Evolutionary conservation across 2,888 invertebrate genomes (phyloP).

Genomic region (Camptogramma bilineatum): DNA sequence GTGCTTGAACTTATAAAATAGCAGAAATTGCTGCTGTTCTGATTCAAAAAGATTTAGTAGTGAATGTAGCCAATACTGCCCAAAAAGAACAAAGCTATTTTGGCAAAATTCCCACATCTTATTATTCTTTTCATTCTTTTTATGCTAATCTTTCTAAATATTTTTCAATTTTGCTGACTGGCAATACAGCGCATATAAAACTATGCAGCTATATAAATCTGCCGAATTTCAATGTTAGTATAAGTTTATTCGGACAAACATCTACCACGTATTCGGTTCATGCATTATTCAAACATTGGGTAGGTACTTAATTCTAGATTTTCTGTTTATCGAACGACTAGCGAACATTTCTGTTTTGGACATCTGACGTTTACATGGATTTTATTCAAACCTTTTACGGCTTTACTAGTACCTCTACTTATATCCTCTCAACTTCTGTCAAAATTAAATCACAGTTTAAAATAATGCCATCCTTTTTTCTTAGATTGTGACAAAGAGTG

Average conservation of each 20-base stretch:
- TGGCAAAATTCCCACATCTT: neutral
- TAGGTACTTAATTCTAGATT: conserved; percentile 5
- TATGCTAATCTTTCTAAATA: no score
- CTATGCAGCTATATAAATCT: conserved; percentile 17
- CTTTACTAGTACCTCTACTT: no score
- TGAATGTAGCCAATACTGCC: no score
- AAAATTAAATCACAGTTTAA: no score
- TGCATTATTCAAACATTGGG: conserved; percentile 27
- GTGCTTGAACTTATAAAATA: no score
- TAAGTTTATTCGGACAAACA: conserved; percentile 23
- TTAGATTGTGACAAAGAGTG: no score
- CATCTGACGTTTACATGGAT: neutral
- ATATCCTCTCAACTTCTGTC: no score
- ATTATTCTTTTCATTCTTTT: neutral
- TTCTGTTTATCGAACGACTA: neutral
- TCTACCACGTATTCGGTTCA: conserved; percentile 11
- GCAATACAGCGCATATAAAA: neutral
- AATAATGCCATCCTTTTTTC: no score
- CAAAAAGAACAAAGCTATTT: no score
- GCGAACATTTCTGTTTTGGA: neutral
- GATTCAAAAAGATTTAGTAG: no score
- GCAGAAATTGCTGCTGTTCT: no score
- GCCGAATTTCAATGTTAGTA: conserved; percentile 8
- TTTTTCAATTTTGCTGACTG: neutral
- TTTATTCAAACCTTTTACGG: no score